Evolutionary conservation across 2,113 vertebrate genomes (phyloP), one percentile per base, ranked within the genome.

Genomic region (Epinephelus lanceolatus): DNA sequence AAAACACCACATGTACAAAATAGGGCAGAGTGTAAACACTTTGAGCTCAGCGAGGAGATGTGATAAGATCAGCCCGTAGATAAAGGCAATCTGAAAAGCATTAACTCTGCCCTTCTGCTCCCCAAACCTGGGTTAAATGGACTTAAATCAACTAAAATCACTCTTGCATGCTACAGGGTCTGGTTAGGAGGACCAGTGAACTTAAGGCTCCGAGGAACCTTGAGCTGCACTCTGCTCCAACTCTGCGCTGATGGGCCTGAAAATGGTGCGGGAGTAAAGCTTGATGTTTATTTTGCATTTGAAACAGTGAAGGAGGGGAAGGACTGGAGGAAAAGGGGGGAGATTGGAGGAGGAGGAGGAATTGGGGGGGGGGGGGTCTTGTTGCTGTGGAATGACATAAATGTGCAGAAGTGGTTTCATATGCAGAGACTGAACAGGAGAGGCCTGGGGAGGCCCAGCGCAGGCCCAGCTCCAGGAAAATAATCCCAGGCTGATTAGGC

Each of bases 381-480:
- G 81, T 89, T 88, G 84, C 81, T 92, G 86, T 91, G 94, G 95
- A 96, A 95, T 94, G 95, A 96, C 94, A 95, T 95, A 95, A 95
- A 96, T 95, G 94, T 93, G 92, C 93, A 89, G 91, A 96, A 96
- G 95, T 96, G 95, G 94, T 96, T 96, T 96, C 96, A 96, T 94
- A 96, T 96, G 96, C 94, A 95, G 90, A 89, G 85, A 82, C 80
- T 57, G 88, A 88, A 89, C 69, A 87, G 86, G 79, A 83, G 91
- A 92, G 87, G 91, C 89, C 90, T 83, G 83, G 72, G 87, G 94
- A 90, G 92, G 93, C 92, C 93, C 91, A 78, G 83, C 56, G 63
- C 78, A 94, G 94, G 91, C 90, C 89, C 82, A 86, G 89, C 90
- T 94, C 93, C 92, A 94, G 93, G 90, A 94, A 95, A 95, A 96